phyloP scores from a whole-genome alignment of 2,888 invertebrate species.

The Rhamphomyia laevipes region DNA sequence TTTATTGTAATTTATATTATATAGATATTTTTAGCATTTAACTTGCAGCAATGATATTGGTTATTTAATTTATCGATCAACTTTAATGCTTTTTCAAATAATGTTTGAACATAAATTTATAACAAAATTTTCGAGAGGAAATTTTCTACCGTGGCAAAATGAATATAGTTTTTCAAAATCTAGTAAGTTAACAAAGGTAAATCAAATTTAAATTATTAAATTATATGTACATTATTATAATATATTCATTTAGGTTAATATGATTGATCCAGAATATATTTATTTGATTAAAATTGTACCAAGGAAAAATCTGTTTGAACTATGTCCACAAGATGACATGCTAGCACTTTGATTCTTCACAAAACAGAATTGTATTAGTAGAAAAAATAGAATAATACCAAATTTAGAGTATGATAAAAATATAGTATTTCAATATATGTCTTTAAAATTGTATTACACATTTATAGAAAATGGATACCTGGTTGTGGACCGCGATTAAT shows the following conservation, averaged over 20 bases:
- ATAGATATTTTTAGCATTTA: constrained; percentile 39
- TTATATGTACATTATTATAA: neutral
- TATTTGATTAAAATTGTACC: constrained; percentile 55
- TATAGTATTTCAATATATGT: neutral
- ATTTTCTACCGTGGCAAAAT: constrained; percentile 53
- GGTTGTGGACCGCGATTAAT: constrained; percentile 58
- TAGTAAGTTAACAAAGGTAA: constrained; percentile 26
- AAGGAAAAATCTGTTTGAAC: constrained; percentile 41
- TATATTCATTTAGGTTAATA: constrained; percentile 19
- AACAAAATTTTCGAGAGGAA: constrained; percentile 47
- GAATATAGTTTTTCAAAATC: constrained; percentile 22
- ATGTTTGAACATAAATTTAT: constrained; percentile 53
- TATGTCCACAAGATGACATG: constrained; percentile 44
- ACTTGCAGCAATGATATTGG: constrained; percentile 45
- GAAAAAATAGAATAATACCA: constrained; percentile 52
- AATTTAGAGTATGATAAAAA: constrained; percentile 49
- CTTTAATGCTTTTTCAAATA: constrained; percentile 53
- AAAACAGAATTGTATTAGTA: constrained; percentile 48
- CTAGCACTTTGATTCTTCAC: constrained; percentile 59
- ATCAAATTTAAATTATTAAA: neutral
- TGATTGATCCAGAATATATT: constrained; percentile 43
- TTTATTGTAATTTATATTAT: neutral
- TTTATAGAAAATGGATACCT: constrained; percentile 54
- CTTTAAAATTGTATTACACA: constrained; percentile 4
- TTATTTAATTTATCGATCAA: constrained; percentile 41